These are phyloP conservation scores for Peromyscus polionotus DNA, from an alignment of 2,113 vertebrate species.

Conservation along the genomic window DNA sequence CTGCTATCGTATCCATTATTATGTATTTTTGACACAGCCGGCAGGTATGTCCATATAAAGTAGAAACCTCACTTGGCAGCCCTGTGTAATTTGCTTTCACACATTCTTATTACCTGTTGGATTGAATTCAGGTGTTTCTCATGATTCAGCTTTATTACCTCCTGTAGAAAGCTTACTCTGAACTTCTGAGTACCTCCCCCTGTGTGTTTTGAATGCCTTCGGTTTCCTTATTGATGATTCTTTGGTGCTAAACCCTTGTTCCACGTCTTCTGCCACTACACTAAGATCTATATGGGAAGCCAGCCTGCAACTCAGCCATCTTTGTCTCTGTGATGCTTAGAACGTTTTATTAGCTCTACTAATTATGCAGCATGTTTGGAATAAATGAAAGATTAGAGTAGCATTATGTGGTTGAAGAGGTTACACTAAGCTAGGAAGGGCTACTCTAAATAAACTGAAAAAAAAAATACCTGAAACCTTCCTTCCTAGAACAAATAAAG, in stretches of 20 bases:
- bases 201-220: background rate
- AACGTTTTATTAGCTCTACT: background rate
- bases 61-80: background rate
- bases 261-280: background rate
- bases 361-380: background rate
- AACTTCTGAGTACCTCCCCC: background rate
- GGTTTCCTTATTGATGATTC: background rate
- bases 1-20: background rate
- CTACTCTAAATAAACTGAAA: background rate
- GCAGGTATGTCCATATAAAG: background rate
- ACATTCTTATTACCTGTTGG: background rate
- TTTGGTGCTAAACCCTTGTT: background rate
- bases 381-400: background rate
- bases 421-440: background rate
- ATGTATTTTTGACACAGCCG: background rate
- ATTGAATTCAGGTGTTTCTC: background rate
- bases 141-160: background rate
- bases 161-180: background rate
- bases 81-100: background rate
- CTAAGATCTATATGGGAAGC: background rate
- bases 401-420: background rate
- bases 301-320: background rate
- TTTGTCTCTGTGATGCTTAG: background rate
- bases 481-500: background rate
- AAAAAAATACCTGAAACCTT: background rate